These are phyloP conservation scores for Ptychochromis oligacanthus DNA, from an alignment of 2,113 vertebrate species.

Conservation along the genomic window DNA sequence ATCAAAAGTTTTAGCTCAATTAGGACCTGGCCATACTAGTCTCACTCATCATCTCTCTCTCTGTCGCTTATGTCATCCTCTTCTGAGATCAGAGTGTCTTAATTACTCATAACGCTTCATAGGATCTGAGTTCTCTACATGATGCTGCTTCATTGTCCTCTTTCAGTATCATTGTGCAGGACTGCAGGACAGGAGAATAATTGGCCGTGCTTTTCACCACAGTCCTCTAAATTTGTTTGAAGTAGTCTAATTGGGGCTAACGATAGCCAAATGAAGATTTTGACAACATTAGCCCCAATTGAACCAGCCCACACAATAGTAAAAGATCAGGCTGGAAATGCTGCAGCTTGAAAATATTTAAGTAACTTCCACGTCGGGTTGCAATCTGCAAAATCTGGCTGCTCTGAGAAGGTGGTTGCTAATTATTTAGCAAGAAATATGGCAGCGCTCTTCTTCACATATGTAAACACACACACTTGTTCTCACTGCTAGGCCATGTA, in stretches of 20 bases:
- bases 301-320: constrained; percentile 12
- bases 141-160: neutral
- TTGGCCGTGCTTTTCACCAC: neutral
- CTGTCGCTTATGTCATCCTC: constrained; percentile 6
- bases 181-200: constrained; percentile 12
- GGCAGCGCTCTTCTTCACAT: neutral
- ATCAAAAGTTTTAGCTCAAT: constrained; percentile 63
- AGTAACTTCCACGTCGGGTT: constrained; percentile 19
- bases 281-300: constrained; percentile 41
- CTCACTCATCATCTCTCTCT: constrained; percentile 21
- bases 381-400: constrained; percentile 42
- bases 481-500: neutral
- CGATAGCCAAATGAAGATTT: constrained; percentile 38
- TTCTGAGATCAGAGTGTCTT: constrained; percentile 22
- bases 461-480: neutral
- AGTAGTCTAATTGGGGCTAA: constrained; percentile 61
- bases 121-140: neutral
- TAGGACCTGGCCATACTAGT: constrained; percentile 30
- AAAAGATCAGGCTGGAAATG: constrained; percentile 13
- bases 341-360: constrained; percentile 5
- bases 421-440: constrained; percentile 39
- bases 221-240: constrained; percentile 29
- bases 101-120: constrained; percentile 29
- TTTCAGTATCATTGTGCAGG: neutral
- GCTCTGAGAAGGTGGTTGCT: constrained; percentile 16